A percentile compares a stretch with the other conserved stretches of the same genome.
These are phyloP conservation scores for Scyliorhinus canicula DNA, from an alignment of 2,797 vertebrate genomes.

Conservation along the genomic window DNA sequence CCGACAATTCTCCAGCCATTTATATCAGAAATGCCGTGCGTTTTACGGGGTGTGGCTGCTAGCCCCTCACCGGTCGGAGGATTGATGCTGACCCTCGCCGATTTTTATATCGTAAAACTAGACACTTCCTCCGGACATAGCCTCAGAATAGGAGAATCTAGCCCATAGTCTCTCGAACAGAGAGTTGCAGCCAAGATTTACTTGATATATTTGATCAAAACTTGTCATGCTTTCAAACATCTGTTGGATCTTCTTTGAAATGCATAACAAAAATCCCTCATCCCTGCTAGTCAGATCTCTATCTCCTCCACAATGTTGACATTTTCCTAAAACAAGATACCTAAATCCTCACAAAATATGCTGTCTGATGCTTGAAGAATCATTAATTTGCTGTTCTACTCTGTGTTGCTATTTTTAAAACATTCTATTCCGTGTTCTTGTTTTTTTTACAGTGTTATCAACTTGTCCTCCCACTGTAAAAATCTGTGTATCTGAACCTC, in stretches of 20 bases:
- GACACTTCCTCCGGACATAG: no score
- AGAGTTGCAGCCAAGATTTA: background rate
- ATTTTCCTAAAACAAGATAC: background rate
- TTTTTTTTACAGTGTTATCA: background rate
- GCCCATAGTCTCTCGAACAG: no score
- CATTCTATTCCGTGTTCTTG: background rate
- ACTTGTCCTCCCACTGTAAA: constrained; percentile 26
- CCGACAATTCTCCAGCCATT: no score
- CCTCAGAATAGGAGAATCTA: no score
- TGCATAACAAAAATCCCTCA: background rate
- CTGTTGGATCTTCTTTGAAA: background rate
- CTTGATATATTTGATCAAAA: background rate
- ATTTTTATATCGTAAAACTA: no score
- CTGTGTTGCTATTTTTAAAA: background rate
- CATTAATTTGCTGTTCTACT: constrained; percentile 1
- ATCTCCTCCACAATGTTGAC: background rate
- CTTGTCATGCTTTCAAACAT: background rate
- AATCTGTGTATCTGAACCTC: background rate
- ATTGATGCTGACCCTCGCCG: no score
- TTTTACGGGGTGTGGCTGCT: no score
- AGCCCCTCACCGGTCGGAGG: no score
- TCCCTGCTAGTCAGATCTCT: no score
- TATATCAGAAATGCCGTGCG: no score
- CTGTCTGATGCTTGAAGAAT: background rate
- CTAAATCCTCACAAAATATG: background rate